Evolutionary conservation across 2,888 invertebrate genomes (phyloP).

Genomic region (Dascillus cervinus): DNA sequence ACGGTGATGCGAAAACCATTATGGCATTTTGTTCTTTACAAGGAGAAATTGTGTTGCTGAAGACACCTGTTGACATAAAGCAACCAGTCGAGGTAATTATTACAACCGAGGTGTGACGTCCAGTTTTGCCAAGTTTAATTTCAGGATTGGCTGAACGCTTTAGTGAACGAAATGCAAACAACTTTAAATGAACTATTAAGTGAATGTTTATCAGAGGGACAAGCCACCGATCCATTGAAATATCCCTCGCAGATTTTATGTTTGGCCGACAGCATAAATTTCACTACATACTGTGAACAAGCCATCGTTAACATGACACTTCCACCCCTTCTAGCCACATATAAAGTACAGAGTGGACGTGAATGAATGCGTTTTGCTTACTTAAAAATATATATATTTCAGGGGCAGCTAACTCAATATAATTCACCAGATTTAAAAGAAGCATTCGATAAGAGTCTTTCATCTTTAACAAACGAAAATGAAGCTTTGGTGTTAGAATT

Average conservation of each 20-base stretch:
- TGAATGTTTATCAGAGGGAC: slow-evolving; percentile 46
- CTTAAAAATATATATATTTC: slow-evolving; percentile 17
- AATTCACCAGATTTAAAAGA: slow-evolving; percentile 41
- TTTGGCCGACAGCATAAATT: slow-evolving; percentile 75
- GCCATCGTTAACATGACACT: slow-evolving; percentile 63
- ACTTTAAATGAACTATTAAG: slow-evolving; percentile 65
- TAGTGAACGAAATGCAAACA: slow-evolving; percentile 75
- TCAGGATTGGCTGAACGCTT: slow-evolving; percentile 66
- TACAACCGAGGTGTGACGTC: not conserved
- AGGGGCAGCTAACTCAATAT: slow-evolving; percentile 46
- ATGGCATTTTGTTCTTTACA: slow-evolving; percentile 65
- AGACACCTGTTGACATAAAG: slow-evolving; percentile 61
- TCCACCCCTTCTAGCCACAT: slow-evolving; percentile 43
- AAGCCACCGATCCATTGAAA: slow-evolving; percentile 51
- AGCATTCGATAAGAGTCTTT: slow-evolving; percentile 16
- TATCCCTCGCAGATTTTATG: slow-evolving; percentile 78
- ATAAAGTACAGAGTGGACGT: slow-evolving; percentile 39
- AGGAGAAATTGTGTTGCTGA: slow-evolving; percentile 65
- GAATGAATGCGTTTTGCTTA: not conserved
- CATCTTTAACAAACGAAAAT: slow-evolving; percentile 12
- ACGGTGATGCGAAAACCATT: slow-evolving; percentile 42
- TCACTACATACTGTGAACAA: slow-evolving; percentile 77
- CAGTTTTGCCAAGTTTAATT: slow-evolving; percentile 18
- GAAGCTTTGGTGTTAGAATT: slow-evolving; percentile 45
- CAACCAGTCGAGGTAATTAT: slow-evolving; percentile 65